Evolutionary conservation across 64 coral and sea anemone species (phyloP), one percentile per base, ranked within the genome.

Genomic region (Porites australiensis): DNA sequence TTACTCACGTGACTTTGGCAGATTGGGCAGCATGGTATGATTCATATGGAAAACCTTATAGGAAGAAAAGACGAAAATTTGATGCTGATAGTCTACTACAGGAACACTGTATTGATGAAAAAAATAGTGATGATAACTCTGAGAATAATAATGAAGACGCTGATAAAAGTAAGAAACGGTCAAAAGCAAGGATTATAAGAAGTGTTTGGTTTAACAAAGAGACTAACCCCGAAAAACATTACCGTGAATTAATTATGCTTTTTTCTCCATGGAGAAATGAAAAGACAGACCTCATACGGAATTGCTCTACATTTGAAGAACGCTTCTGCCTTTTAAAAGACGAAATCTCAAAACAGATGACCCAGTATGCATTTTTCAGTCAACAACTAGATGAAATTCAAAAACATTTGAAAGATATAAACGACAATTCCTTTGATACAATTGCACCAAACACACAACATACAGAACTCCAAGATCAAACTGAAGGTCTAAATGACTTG

Each of bases 11-110:
- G 13, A 75, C 87, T 75, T 71, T 88, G 23, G 87, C 87, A 60
- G 87, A 88, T 75, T 88, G 87, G 86, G 87, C 71, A 57, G 87
- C 87, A 21, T 81, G 78, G 78, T 59, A 81, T 63, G 52, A 81
- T 81, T 22, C 52, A 22, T 57, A 44, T 81, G 13, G 13, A 23
- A 81, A 81, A 16, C 6, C 78, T 13, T 81, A 57, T 47, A 5
- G 3, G 3, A 81, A 81, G 37, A n/a, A 81, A 21, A 49, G 51
- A 47, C 9, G 13, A 23, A 13, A 81, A 81, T 13, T 81, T 19
- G 78, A 81, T 58, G 3, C 59, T 59, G 78, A 81, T 81, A 63
- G 51, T 58, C 59, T 81, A 20, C 78, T 44, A 49, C 16, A 47
- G 22, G 78, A 81, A 81, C 4, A 5, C 43, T 21, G 10, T 37